Percentiles rank a stretch among this genome's conserved stretches.
Evolutionary conservation across 1,140 invertebrate genomes (phyloP).

Genomic region (Anoplophora glabripennis): DNA sequence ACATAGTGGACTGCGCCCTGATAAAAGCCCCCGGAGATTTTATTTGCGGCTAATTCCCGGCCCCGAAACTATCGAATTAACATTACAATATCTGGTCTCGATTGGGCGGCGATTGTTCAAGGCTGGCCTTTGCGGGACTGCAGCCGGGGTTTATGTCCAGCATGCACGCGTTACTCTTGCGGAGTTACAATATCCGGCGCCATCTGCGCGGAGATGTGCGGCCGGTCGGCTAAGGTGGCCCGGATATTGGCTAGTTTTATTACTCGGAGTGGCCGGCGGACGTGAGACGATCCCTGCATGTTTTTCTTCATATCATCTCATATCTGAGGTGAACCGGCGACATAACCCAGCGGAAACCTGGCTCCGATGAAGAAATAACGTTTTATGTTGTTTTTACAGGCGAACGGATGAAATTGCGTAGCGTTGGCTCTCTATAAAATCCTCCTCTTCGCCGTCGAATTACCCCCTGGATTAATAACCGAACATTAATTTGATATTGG

Average conservation of each 20-base stretch:
- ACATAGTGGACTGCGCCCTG: too few species aligned
- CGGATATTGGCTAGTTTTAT: constrained; percentile 44
- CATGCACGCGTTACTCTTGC: constrained; percentile 16
- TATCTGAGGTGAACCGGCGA: constrained; percentile 35
- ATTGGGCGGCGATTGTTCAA: constrained; percentile 4
- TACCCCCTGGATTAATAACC: too few species aligned
- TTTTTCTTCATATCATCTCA: constrained; percentile 38
- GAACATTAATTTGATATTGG: too few species aligned
- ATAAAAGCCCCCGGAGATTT: too few species aligned
- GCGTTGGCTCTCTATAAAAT: too few species aligned
- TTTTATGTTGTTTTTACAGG: constrained; percentile 45
- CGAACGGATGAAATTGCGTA: constrained; percentile 21
- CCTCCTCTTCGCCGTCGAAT: too few species aligned
- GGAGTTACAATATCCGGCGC: constrained; percentile 40
- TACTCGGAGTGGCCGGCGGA: constrained; percentile 36
- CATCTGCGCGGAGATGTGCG: constrained; percentile 34
- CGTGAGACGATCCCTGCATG: constrained; percentile 37
- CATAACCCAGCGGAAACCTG: constrained; percentile 38
- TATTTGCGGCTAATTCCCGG: too few species aligned
- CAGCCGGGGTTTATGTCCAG: constrained; percentile 7
- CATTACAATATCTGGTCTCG: not conserved
- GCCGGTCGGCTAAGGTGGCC: constrained; percentile 33
- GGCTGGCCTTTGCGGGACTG: not conserved
- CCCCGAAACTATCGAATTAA: too few species aligned
- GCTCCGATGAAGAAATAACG: constrained; percentile 45